A percentile compares a stretch with the other conserved stretches of the same genome.
Conservation (phyloP, 1,140 invertebrate genomes). For the Drosophila chauvacae region DNA sequence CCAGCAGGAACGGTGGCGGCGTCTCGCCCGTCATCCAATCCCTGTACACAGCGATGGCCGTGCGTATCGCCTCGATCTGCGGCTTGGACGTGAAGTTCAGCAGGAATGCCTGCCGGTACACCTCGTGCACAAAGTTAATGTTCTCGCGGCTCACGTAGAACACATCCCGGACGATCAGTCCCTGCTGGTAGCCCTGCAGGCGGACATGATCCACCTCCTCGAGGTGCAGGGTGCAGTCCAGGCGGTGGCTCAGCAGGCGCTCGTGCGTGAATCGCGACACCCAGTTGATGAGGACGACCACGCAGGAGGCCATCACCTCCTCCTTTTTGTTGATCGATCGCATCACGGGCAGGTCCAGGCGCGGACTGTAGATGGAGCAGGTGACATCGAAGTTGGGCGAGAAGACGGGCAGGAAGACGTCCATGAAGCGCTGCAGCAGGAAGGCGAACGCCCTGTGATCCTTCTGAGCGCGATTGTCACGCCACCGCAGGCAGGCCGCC, state of each 20-base stretch:
- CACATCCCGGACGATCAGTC: slow-evolving; percentile 91
- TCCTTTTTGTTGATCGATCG: slow-evolving; percentile 86
- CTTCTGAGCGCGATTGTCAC: slow-evolving; percentile 91
- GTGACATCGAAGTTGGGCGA: slow-evolving; percentile 94
- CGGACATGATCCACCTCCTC: slow-evolving; percentile 81
- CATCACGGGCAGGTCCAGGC: slow-evolving; percentile 89
- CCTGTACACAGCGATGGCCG: slow-evolving; percentile 97
- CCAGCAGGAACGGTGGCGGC: slow-evolving; percentile 94
- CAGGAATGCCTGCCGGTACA: slow-evolving; percentile 96
- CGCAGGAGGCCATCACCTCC: slow-evolving; percentile 90
- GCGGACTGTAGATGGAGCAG: slow-evolving; percentile 94
- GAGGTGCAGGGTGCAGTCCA: slow-evolving; percentile 84
- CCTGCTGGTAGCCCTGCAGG: slow-evolving; percentile 75
- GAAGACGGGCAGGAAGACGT: slow-evolving; percentile 95
- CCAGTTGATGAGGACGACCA: slow-evolving; percentile 95
- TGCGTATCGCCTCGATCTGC: slow-evolving; percentile 93
- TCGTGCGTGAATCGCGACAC: slow-evolving; percentile 93
- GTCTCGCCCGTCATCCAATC: slow-evolving; percentile 95
- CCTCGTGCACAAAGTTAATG: slow-evolving; percentile 97
- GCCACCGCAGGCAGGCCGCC: slow-evolving; percentile 95
- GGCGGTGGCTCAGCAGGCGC: slow-evolving; percentile 79
- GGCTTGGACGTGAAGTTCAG: slow-evolving; percentile 90
- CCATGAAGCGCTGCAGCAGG: slow-evolving; percentile 96
- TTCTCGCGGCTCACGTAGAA: slow-evolving; percentile 95
- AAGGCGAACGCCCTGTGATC: slow-evolving; percentile 94